Evolutionary conservation across 2,113 vertebrate species (phyloP).

Genomic region (Apus apus): DNA sequence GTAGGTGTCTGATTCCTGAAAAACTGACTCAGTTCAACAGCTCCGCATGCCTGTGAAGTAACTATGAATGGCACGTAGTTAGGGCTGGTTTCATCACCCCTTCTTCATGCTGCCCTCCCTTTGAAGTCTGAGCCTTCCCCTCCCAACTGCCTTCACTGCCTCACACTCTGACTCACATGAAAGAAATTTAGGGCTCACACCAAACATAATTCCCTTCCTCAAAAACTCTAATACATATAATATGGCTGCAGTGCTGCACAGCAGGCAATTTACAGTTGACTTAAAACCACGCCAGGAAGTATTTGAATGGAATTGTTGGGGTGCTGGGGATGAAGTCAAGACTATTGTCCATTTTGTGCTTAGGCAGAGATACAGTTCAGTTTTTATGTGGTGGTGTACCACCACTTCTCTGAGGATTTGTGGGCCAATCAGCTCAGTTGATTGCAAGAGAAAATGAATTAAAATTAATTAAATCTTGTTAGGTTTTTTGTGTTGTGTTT

Average conservation of each 20-base stretch:
- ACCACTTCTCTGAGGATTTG: neutral
- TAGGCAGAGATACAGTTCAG: neutral
- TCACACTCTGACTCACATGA: slow-evolving; percentile 25
- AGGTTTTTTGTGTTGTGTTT: no score
- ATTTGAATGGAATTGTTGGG: neutral
- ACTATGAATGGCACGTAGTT: slow-evolving; percentile 42
- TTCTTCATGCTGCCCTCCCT: neutral
- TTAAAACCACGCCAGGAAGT: neutral
- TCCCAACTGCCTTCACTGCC: neutral
- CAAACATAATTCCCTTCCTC: neutral
- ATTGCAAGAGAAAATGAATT: neutral
- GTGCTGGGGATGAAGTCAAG: neutral
- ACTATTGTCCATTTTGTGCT: neutral
- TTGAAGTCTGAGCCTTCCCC: slow-evolving; percentile 57
- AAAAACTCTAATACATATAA: neutral
- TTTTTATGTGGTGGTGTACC: neutral
- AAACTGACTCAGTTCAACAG: neutral
- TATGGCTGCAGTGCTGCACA: neutral
- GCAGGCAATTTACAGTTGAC: neutral
- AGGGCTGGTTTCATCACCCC: slow-evolving; percentile 27
- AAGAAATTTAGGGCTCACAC: neutral
- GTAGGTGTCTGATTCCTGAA: neutral
- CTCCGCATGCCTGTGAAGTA: neutral
- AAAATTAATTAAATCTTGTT: neutral
- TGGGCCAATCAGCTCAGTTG: accelerated